These are phyloP conservation scores for Drosophila tropicalis DNA, from an alignment of 1,140 invertebrate genomes.

Conservation along the genomic window DNA sequence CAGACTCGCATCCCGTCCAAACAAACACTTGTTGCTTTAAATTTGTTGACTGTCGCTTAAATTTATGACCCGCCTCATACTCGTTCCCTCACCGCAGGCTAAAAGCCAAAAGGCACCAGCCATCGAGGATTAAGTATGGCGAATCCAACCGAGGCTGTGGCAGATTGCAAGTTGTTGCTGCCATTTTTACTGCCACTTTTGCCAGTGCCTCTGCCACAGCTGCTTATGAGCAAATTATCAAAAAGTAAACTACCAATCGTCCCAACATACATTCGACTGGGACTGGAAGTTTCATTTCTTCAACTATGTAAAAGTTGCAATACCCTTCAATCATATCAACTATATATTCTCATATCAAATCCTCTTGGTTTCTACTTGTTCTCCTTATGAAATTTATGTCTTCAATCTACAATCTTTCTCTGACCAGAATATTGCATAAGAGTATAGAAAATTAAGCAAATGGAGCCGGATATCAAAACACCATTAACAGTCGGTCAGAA, in stretches of 20 bases:
- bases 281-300: no score
- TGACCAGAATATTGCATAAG: not conserved
- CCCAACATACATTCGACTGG: not conserved
- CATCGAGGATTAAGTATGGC: constrained; percentile 25
- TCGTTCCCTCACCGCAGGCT: constrained; percentile 29
- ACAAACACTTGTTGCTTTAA: constrained; percentile 80
- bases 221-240: constrained; percentile 62
- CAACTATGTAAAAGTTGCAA: no score
- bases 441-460: constrained; percentile 13
- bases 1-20: constrained; percentile 26
- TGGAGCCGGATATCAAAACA: constrained; percentile 73
- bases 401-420: not conserved
- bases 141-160: constrained; percentile 16
- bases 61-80: constrained; percentile 75
- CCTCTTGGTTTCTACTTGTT: no score
- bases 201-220: not conserved
- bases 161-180: constrained; percentile 42
- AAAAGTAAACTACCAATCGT: constrained; percentile 21
- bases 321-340: no score
- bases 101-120: constrained; percentile 31
- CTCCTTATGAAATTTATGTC: no score
- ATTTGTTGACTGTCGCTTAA: constrained; percentile 81
- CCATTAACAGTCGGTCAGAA: constrained; percentile 51
- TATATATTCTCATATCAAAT: no score
- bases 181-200: not conserved